Evolutionary conservation across 2,113 vertebrate species (phyloP), one percentile per base, ranked within the genome.

Genomic region (Cheirogaleus medius): DNA sequence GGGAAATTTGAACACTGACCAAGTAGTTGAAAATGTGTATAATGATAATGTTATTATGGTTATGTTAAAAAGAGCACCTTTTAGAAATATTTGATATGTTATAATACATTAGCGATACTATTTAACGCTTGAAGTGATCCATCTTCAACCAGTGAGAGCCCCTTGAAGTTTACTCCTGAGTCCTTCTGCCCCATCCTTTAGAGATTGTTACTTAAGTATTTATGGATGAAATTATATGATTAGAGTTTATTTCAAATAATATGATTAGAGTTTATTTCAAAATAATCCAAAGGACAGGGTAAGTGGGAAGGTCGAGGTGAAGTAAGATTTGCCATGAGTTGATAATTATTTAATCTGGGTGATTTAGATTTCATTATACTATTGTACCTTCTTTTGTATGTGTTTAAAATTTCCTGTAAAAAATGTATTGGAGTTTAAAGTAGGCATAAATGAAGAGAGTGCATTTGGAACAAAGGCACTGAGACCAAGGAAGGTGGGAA

Each of bases 181-280:
- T 58, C n/a, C 92, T 88, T 49, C 58, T 91, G 34, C 93, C 25
- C 60, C 15, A 85, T 73, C 10, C 69, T 94, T 76, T 81, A 91
- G 37, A 81, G 56, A 81, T 74, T 60, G 32, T 42, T 81, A 80
- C 15, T 60, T 88, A 78, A 78, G 2, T 63, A 47, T 39, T 92
- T 86, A 68, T 86, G 58, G 18, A 39, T 76, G 17, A 81, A 86
- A 82, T 90, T 86, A 86, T 90, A 29, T 92, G 54, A 92, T 54
- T 94, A 54, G 20, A 82, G 86, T 76, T 86, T 94, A 44, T 94
- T 94, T 94, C 14, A 93, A 78, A 90, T n/a, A n/a, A 86, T 90
- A 29, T 92, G 54, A 92, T 54, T 94, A 54, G 20, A 82, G 86
- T 76, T 86, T 94, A 44, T 94, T 94, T 94, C 14, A 93, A 78